Conservation (phyloP, 1,140 invertebrate species). For the Dufourea novaeangliae region DNA sequence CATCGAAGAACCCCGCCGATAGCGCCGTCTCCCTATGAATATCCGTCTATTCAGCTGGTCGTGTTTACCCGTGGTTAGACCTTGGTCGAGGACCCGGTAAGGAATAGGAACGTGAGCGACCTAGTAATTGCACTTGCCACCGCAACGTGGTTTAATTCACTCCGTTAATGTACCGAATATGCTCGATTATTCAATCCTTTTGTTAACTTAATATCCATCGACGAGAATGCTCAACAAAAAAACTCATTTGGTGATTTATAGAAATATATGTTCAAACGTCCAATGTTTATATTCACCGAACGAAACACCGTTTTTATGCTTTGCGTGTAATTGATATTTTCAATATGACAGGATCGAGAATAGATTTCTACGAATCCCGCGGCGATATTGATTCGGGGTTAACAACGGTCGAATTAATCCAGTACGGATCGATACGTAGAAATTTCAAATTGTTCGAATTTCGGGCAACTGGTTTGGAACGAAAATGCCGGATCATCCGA, state of each 20-base stretch:
- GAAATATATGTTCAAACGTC: too few species aligned
- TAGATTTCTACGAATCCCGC: neutral
- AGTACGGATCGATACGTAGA: slow-evolving; percentile 1
- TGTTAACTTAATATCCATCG: neutral
- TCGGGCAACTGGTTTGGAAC: neutral
- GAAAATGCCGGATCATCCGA: slow-evolving; percentile 1
- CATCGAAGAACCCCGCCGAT: slow-evolving; percentile 52
- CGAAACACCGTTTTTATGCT: too few species aligned
- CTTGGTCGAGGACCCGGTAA: slow-evolving; percentile 30
- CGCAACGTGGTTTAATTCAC: neutral
- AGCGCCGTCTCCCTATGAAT: slow-evolving; percentile 54
- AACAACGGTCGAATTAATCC: neutral
- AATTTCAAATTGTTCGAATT: too few species aligned
- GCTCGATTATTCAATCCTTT: neutral
- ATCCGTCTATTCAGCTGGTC: slow-evolving; percentile 63
- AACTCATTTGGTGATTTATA: too few species aligned
- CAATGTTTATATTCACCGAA: too few species aligned
- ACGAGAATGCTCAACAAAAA: too few species aligned
- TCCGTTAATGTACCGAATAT: too few species aligned
- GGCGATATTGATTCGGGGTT: slow-evolving; percentile 20
- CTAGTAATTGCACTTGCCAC: slow-evolving; percentile 34
- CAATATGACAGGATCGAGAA: neutral
- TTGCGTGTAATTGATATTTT: slow-evolving; percentile 7
- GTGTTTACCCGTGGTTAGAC: slow-evolving; percentile 54
- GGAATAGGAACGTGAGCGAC: slow-evolving; percentile 57